Conservation (phyloP, 2,888 invertebrate species). For the Hypolimnas misippus region DNA sequence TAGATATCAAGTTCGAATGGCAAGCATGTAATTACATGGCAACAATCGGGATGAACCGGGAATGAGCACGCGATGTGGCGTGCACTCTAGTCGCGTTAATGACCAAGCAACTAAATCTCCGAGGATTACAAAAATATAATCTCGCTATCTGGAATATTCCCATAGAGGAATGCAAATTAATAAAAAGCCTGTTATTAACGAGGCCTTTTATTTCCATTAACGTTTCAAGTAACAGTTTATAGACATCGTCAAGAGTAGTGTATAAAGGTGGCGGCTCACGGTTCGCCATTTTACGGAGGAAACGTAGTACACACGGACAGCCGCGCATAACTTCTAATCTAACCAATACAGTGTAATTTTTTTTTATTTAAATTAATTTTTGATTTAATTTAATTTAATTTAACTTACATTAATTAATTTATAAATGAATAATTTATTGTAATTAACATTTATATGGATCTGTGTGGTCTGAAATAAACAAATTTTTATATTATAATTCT, state of each 20-base stretch:
- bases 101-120: conserved; percentile 73
- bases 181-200: neutral
- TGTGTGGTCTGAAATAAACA: too few species aligned
- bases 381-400: too few species aligned
- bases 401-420: too few species aligned
- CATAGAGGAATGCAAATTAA: neutral
- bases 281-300: neutral
- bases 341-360: too few species aligned
- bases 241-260: neutral
- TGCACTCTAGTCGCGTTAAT: conserved; percentile 67
- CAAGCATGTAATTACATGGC: conserved; percentile 30
- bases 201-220: neutral
- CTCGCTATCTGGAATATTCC: neutral
- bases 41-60: conserved; percentile 34
- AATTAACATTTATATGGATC: too few species aligned
- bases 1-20: conserved; percentile 15
- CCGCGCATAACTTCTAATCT: too few species aligned
- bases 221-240: neutral
- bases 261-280: neutral
- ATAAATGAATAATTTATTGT: too few species aligned
- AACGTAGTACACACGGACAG: too few species aligned
- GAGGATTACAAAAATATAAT: neutral
- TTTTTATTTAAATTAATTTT: too few species aligned
- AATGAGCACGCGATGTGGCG: conserved; percentile 70
- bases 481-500: too few species aligned